Conservation (phyloP, 1,140 invertebrate species). For the Drosophila ironensis region DNA sequence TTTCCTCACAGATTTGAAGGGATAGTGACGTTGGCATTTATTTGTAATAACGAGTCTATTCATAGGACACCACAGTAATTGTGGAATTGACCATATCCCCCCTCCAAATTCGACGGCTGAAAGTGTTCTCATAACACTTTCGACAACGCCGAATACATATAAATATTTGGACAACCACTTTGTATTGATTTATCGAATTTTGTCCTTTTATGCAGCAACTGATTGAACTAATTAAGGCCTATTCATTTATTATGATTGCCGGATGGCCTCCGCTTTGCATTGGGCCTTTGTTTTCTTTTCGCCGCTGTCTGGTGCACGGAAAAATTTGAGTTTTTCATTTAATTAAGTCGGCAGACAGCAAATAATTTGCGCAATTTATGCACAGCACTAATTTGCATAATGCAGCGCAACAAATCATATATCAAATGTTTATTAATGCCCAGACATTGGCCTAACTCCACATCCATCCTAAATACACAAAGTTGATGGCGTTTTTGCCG, state of each 20-base stretch:
- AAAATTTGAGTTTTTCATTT: constrained; percentile 53
- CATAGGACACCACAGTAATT: constrained; percentile 2
- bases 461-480: background rate
- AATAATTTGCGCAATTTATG: constrained; percentile 69
- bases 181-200: constrained; percentile 36
- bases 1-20: too few relatives aligned
- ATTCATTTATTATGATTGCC: background rate
- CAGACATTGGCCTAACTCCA: constrained; percentile 31
- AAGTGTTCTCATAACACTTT: constrained; percentile 18
- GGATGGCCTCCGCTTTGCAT: background rate
- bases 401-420: constrained; percentile 70
- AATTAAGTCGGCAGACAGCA: constrained; percentile 67
- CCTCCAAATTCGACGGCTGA: constrained; percentile 4
- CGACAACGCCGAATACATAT: background rate
- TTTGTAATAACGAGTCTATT: background rate
- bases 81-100: background rate
- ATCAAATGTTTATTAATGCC: constrained; percentile 71
- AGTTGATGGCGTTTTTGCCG: background rate
- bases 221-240: constrained; percentile 24
- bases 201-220: constrained; percentile 3
- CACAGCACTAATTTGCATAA: constrained; percentile 67
- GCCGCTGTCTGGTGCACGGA: background rate
- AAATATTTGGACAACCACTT: background rate
- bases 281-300: constrained; percentile 28
- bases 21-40: too few relatives aligned